Base-by-base conservation (phyloP, 2,113 vertebrate species). In the Rhinoptilus africanus region DNA sequence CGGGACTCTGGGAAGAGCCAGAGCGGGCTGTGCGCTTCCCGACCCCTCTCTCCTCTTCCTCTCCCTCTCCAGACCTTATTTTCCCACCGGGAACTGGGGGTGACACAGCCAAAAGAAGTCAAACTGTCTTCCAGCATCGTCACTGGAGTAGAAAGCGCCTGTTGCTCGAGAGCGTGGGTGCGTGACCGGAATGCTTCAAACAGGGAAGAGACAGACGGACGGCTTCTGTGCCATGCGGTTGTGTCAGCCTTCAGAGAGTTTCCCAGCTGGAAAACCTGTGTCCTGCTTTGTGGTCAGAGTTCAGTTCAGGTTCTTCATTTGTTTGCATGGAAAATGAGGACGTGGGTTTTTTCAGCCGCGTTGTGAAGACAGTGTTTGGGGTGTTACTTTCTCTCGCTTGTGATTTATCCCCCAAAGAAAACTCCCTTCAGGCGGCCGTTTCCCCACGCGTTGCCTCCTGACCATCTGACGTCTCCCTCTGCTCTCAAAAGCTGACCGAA, bases 81-180 rank as follows among this genome's bases (percentile, higher is more conserved):
- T 32, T 48, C 14, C 15, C 35, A 8, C 5, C 24, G 6, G 45
- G 51, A 72, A 1, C 53, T 2, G 14, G 26, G 5, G 12, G 41
- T 80, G 47, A 18, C 41, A 7, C 37, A 14, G 43, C 62, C 4
- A 2, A 37, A 34, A 43, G 87, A 19, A 8, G 28, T 23, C 68
- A 3, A 2, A 0, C 35, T 26, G 43, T 28, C 6, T 43, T 11
- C 45, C 74, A 50, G n/a, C 14, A 1, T 8, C 8, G 0, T 4
- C 63, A 41, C 48, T 9, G 20, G 68, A 18, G 47, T 6, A 18
- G 73, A 45, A 39, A 16, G 30, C 3, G 0, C 17, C 64, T 5
- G 0, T 30, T 13, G 4, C 75, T 67, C 0, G 3, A n/a, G 60
- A 50, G 37, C 8, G 35, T 21, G 60, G 35, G 45, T 24, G 64